Conservation (phyloP, 2,888 invertebrate species). For the Stomorhina lunata region DNA sequence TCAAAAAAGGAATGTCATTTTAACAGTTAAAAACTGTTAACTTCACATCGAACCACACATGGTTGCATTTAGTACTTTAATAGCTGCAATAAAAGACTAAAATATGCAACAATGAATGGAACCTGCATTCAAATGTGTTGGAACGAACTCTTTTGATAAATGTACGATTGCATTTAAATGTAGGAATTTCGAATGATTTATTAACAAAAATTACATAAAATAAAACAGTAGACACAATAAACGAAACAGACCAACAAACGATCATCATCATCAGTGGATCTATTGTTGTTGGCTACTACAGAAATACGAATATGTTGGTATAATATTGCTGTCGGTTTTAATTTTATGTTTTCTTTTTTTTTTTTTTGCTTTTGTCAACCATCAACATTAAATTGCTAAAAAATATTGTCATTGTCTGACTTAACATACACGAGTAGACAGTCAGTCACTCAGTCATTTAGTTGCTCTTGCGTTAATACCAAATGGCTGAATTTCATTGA, state of each 20-base stretch:
- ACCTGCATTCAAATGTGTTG: background rate
- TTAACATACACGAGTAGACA: background rate
- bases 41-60: background rate
- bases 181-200: conserved; percentile 37
- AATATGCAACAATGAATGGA: background rate
- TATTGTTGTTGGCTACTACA: too few species aligned
- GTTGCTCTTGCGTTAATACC: background rate
- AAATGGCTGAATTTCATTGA: background rate
- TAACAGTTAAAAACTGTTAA: conserved; percentile 14
- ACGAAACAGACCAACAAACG: background rate
- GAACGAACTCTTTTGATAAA: conserved; percentile 6
- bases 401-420: conserved; percentile 43
- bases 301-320: too few species aligned
- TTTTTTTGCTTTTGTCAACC: background rate
- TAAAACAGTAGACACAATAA: background rate
- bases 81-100: background rate
- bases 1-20: conserved; percentile 7
- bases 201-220: conserved; percentile 17
- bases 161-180: conserved; percentile 3
- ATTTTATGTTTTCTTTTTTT: background rate
- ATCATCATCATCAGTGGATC: conserved; percentile 37
- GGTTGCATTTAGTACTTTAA: background rate
- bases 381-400: conserved; percentile 42
- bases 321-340: too few species aligned
- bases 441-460: background rate